These are phyloP conservation scores for Protodeltote pygarga DNA, from an alignment of 2,888 invertebrate genomes.

Conservation along the genomic window DNA sequence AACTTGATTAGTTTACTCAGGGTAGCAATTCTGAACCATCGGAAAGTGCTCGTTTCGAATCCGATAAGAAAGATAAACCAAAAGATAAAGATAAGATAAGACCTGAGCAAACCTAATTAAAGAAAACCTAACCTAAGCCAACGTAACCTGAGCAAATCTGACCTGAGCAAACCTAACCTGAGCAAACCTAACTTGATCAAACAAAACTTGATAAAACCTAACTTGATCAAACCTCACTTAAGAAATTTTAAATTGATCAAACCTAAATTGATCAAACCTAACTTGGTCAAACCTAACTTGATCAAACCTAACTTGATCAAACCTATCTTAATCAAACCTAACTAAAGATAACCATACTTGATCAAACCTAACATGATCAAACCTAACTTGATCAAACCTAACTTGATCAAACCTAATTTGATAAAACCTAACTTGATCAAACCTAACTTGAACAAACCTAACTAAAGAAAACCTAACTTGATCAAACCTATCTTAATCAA, in stretches of 20 bases:
- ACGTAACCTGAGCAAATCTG: too few species aligned
- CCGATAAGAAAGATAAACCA: too few species aligned
- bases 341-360: conserved; percentile 26
- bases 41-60: too few species aligned
- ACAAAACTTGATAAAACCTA: too few species aligned
- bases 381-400: conserved; percentile 32
- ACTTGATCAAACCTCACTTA: too few species aligned
- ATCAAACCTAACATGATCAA: conserved; percentile 30
- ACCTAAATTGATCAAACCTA: conserved; percentile 29
- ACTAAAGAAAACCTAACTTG: conserved; percentile 18
- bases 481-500: conserved; percentile 25
- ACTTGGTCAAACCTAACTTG: conserved; percentile 16
- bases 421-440: conserved; percentile 1
- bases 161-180: too few species aligned
- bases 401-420: conserved; percentile 29
- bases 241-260: conserved; percentile 14
- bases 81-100: too few species aligned
- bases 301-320: conserved; percentile 12
- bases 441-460: conserved; percentile 17
- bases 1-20: too few species aligned
- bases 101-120: too few species aligned
- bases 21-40: too few species aligned
- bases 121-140: too few species aligned
- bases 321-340: conserved; percentile 19
- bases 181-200: too few species aligned